Conservation (phyloP, 2,797 vertebrate species). For the Prionace glauca region DNA sequence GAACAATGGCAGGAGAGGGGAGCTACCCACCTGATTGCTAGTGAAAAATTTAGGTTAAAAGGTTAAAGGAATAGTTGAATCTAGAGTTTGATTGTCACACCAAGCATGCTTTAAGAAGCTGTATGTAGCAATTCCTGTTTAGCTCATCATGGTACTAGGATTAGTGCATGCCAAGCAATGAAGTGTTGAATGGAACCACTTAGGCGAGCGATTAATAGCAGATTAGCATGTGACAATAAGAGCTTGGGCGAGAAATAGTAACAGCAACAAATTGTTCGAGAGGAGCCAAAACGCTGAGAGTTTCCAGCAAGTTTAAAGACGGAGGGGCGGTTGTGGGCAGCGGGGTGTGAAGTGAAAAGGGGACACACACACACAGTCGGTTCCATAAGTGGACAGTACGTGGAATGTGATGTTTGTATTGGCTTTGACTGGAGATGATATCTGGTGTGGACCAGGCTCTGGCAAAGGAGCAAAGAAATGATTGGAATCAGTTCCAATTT, state of each 20-base stretch:
- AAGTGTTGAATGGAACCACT: not conserved
- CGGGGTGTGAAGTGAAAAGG: not conserved
- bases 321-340: not conserved
- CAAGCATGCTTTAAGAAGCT: not conserved
- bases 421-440: not conserved
- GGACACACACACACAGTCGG: not conserved
- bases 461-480: slow-evolving; percentile 17
- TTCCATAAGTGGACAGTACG: not conserved
- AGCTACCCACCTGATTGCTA: not conserved
- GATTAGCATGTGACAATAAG: slow-evolving; percentile 9
- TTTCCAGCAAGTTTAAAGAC: not conserved
- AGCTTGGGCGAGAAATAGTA: not conserved
- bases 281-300: not conserved
- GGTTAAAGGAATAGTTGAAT: not conserved
- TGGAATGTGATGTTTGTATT: slow-evolving; percentile 6
- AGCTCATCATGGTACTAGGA: not conserved
- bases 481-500: slow-evolving; percentile 24
- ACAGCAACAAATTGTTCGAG: not conserved
- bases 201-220: not conserved
- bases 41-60: not conserved
- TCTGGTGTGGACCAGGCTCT: slow-evolving; percentile 3
- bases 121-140: not conserved
- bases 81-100: not conserved
- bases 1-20: not conserved
- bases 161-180: not conserved